These are phyloP conservation scores for Drosophila pallidifrons DNA, from an alignment of 1,140 invertebrate species.

Conservation along the genomic window DNA sequence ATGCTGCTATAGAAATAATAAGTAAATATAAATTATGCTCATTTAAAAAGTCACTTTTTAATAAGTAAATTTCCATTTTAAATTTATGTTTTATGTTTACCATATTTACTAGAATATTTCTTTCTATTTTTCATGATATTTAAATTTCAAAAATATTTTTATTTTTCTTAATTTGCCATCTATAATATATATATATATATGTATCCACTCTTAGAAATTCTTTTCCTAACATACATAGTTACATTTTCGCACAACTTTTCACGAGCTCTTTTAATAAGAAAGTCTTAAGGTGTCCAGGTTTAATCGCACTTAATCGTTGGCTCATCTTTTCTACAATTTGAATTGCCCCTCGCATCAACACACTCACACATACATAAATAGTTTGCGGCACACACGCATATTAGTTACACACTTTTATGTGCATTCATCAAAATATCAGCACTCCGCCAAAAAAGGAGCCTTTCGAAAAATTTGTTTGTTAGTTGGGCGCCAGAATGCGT, in stretches of 20 bases:
- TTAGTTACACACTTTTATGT: conserved; percentile 44
- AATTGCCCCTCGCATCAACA: conserved; percentile 8
- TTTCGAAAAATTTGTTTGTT: conserved; percentile 62
- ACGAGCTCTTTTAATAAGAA: neutral
- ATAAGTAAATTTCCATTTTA: too few species aligned
- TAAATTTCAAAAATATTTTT: too few species aligned
- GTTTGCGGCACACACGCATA: neutral
- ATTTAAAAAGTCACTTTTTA: too few species aligned
- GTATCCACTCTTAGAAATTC: neutral
- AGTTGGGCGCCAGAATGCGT: conserved; percentile 53
- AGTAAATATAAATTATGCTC: too few species aligned
- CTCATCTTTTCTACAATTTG: conserved; percentile 2
- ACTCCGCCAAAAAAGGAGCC: conserved; percentile 68
- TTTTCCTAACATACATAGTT: neutral
- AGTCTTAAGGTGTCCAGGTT: neutral
- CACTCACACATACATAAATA: neutral
- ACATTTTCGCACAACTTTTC: neutral
- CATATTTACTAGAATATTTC: too few species aligned
- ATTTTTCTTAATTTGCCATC: too few species aligned
- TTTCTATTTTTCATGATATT: too few species aligned
- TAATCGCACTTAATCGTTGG: conserved; percentile 28
- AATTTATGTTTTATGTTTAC: too few species aligned
- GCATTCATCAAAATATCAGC: conserved; percentile 76
- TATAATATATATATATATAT: too few species aligned
- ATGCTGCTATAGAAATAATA: too few species aligned